Base-by-base conservation (phyloP, 2,888 invertebrate genomes). In the Limnephilus rhombicus region DNA sequence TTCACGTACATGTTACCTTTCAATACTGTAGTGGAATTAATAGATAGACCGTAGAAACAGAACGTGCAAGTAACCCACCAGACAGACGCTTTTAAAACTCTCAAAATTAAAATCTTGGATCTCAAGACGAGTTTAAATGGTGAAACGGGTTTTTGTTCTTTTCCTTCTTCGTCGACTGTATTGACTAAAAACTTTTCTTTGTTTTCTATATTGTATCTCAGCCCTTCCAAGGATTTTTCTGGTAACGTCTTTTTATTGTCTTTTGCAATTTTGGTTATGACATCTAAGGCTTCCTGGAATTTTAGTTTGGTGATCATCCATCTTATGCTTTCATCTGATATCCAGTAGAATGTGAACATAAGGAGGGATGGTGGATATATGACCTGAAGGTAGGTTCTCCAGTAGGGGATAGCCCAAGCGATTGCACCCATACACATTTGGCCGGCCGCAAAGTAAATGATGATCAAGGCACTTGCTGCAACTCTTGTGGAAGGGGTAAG, bases 41-140 rank as follows among this genome's bases (percentile, higher is more conserved):
- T 96, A 0, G 98, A 98, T 24, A 98, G 95, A 0, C 98, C 98
- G 94, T 98, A 98, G 94, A 98, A 98, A 9, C 98, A 97, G 94
- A 98, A 97, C 0, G 98, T 97, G 94, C 98, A 98, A 0, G 98
- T 97, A 11, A 98, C 97, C 98, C 98, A 98, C 94, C 98, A 96
- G 94, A 98, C 97, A 13, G 97, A 97, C 94, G 98, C 98, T 91
- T 97, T 97, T 0, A 97, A 93, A 92, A 97, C 95, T 94, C 97
- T 96, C 80, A 96, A 95, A 41, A 96, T 95, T 85, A 97, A 96
- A 89, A 96, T 96, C 92, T 95, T 95, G 1, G 97, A 97, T 94
- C 95, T 96, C n/a, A 97, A 94, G 49, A 97, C 96, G 94, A 96
- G 95, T 24, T 94, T 83, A 87, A 96, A 95, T 2, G 94, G 94